Evolutionary conservation across 2,888 invertebrate genomes (phyloP), one percentile per base, ranked within the genome.

Genomic region (Temnothorax ravouxi): DNA sequence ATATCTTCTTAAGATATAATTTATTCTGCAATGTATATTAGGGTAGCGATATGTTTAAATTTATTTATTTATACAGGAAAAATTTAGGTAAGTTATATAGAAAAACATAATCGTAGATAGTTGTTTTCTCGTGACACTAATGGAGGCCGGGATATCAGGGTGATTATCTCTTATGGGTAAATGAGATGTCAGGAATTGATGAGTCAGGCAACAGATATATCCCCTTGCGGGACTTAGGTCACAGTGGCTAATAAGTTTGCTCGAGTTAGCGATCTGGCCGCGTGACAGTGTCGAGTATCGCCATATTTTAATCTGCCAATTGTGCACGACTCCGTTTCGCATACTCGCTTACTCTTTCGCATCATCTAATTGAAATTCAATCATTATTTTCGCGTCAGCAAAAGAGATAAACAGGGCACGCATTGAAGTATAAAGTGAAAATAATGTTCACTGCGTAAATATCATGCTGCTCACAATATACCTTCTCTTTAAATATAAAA

Each of bases 201-300:
- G 89, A 89, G 86, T 89, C 89, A 89, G 72, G 15, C 61, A 56
- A 82, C 88, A 84, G 87, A 89, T 88, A 86, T 89, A 89, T 87
- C 86, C 87, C 84, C 86, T 89, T 89, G 86, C 86, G 69, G 15
- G 61, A 72, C 76, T 67, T 34, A 11, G 61, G 52, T 34, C 66
- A 64, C n/a, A 61, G 52, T 41, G 74, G 59, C 82, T 86, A 86
- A 88, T 86, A 84, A 86, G 84, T 85, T 89, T 56, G 56, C 79
- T 89, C 85, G 85, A 75, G 79, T 88, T 86, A 86, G 80, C 79
- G 83, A 86, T 88, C 50, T 66, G 21, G 72, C 75, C 15, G 61
- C 34, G 18, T 3, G 11, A 18, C 76, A 76, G 74, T 69, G 77
- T 86, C 83, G 38, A 61, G 84, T 81, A 79, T 84, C 85, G 50